These are phyloP conservation scores for Sclerodermus sp. DNA, from an alignment of 2,888 invertebrate genomes.

Conservation along the genomic window DNA sequence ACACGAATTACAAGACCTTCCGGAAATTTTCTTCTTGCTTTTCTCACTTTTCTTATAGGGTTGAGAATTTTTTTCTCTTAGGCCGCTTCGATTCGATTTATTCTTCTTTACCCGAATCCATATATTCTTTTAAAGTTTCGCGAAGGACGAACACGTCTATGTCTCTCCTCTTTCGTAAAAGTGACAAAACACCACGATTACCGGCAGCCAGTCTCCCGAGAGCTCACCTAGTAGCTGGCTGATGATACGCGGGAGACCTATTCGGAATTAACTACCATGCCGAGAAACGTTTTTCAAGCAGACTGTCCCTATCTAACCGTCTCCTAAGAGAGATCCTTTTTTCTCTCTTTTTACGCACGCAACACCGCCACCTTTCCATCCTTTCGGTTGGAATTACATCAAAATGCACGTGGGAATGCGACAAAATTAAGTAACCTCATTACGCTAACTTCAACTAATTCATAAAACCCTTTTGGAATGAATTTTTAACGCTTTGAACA, in stretches of 20 bases:
- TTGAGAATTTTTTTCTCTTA: no score
- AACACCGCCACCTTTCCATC: constrained; percentile 12
- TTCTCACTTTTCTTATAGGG: no score
- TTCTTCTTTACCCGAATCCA: no score
- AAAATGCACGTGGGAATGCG: no score
- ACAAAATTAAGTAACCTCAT: no score
- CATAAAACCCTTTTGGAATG: no score
- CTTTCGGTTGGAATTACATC: background rate
- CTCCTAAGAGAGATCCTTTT: constrained; percentile 1
- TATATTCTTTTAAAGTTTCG: constrained; percentile 19
- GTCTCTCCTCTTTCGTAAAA: constrained; percentile 26
- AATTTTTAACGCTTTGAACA: no score
- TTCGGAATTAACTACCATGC: constrained; percentile 43
- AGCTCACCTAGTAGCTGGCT: constrained; percentile 25
- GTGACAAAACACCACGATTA: constrained; percentile 51
- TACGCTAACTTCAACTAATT: no score
- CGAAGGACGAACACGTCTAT: constrained; percentile 18
- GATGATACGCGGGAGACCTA: constrained; percentile 47
- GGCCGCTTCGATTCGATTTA: no score
- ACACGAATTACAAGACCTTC: no score
- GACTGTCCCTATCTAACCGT: constrained; percentile 9
- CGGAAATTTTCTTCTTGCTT: no score
- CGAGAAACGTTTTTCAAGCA: constrained; percentile 35
- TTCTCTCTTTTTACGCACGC: constrained; percentile 5
- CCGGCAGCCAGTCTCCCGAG: constrained; percentile 37